Base-by-base conservation (phyloP, 1,140 invertebrate genomes). In the Aphaenogaster floridana region DNA sequence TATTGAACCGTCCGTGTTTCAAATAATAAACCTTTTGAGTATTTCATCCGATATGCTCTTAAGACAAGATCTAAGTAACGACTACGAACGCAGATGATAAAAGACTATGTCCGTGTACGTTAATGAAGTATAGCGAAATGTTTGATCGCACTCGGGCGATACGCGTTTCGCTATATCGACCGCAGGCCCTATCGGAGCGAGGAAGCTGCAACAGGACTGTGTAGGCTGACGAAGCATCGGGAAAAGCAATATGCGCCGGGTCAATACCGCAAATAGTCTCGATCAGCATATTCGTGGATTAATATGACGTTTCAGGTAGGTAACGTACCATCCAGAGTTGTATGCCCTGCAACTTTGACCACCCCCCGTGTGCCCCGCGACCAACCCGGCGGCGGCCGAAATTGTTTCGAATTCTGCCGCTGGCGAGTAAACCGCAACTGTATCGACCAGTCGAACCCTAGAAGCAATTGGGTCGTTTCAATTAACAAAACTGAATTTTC, bases 401-500 rank as follows among this genome's bases (percentile, higher is more conserved):
- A 85, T 85, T 83, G 61, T 88, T 90, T 85, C 59, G 68, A 74
- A 76, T 64, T 72, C 52, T 59, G 69, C 39, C 54, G 48, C n/a
- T 36, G 71, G 71, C 48, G 45, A 21, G 36, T 36, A 86, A 80
- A 69, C 76, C 76, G 66, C 74, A 79, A 79, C 48, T 34, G 54
- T 68, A 90, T 90, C 86, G 89, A 90, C 63, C 86, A 74, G 54
- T 42, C 86, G 79, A 83, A 57, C 61, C 69, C 69, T 59, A 34
- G 79, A 42, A 88, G 71, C 89, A 90, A 90, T 90, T 86, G 76
- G 86, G 86, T 86, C 89, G 89, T 72, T 88, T 90, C 89, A 90
- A 90, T 90, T 90, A 90, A 86, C 74, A 77, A 90, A 90, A 90
- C 80, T 81, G 63, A 90, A 90, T 90, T 90, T 90, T 90, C 89